phyloP scores from a whole-genome alignment of 1,140 invertebrate species.

The Portunus trituberculatus region DNA sequence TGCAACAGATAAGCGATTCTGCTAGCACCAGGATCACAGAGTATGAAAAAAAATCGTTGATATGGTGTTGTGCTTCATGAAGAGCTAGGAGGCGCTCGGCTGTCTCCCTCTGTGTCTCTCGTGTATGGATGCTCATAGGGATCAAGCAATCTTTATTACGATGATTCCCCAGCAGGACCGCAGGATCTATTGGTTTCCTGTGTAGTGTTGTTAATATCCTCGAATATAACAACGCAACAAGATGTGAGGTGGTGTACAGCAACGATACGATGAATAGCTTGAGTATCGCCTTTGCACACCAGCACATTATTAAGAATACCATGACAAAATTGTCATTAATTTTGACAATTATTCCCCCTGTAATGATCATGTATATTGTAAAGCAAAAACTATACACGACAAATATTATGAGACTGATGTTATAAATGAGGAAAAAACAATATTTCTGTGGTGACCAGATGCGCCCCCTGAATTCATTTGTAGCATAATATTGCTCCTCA shows the following conservation, averaged over 20 bases:
- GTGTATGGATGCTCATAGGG: too few relatives aligned
- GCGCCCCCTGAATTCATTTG: neutral
- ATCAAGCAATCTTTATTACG: too few relatives aligned
- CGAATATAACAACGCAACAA: neutral
- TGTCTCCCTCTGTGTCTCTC: neutral
- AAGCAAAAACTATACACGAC: neutral
- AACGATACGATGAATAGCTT: neutral
- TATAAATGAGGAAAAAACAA: neutral
- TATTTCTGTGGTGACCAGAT: slow-evolving; percentile 34
- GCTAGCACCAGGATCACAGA: slow-evolving; percentile 25
- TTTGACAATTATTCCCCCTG: neutral
- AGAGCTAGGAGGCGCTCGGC: neutral
- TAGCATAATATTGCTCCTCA: neutral
- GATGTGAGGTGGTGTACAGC: neutral
- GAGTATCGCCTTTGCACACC: neutral
- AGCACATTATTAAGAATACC: neutral
- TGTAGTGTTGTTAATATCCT: neutral
- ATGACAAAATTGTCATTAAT: neutral
- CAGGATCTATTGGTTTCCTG: neutral
- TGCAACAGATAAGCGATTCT: neutral
- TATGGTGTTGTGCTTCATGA: neutral
- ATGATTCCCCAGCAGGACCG: neutral
- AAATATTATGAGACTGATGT: neutral
- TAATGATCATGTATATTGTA: neutral
- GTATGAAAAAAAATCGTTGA: slow-evolving; percentile 46